Conservation (phyloP, 1,140 invertebrate genomes). For the Cyclargus thomasi region DNA sequence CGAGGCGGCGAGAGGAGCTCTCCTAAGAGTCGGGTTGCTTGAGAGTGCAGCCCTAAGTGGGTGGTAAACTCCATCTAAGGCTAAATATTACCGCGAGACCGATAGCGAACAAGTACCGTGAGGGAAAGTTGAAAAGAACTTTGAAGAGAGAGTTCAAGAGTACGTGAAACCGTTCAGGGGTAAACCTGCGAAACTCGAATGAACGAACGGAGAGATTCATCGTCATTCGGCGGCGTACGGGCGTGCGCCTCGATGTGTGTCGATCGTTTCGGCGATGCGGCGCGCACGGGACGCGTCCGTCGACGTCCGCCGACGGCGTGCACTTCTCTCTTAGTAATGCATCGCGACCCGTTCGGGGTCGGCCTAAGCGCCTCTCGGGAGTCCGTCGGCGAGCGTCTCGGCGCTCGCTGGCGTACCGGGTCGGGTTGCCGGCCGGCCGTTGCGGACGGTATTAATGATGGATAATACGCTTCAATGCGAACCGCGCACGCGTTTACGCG, state of each 20-base stretch:
- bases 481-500: slow-evolving; percentile 54
- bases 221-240: slow-evolving; percentile 50
- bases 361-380: slow-evolving; percentile 44
- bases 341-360: slow-evolving; percentile 52
- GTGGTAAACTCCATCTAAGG: slow-evolving; percentile 91
- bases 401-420: slow-evolving; percentile 29
- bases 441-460: slow-evolving; percentile 38
- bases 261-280: slow-evolving; percentile 26
- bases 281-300: slow-evolving; percentile 41
- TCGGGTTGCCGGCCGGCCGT: slow-evolving; percentile 37
- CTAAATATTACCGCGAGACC: slow-evolving; percentile 89
- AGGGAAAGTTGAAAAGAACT: slow-evolving; percentile 94
- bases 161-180: slow-evolving; percentile 87
- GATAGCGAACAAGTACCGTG: slow-evolving; percentile 94
- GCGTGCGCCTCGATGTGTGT: slow-evolving; percentile 42
- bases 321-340: slow-evolving; percentile 59
- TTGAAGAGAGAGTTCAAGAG: slow-evolving; percentile 93
- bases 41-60: slow-evolving; percentile 88
- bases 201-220: slow-evolving; percentile 76
- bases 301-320: slow-evolving; percentile 60
- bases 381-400: slow-evolving; percentile 27
- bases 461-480: slow-evolving; percentile 36
- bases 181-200: slow-evolving; percentile 80
- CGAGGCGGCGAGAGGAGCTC: slow-evolving; percentile 33
- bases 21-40: slow-evolving; percentile 77